Percentiles rank a stretch among this genome's conserved stretches.
Conservation (phyloP, 2,113 vertebrate genomes). For the Labrus mixtus region DNA sequence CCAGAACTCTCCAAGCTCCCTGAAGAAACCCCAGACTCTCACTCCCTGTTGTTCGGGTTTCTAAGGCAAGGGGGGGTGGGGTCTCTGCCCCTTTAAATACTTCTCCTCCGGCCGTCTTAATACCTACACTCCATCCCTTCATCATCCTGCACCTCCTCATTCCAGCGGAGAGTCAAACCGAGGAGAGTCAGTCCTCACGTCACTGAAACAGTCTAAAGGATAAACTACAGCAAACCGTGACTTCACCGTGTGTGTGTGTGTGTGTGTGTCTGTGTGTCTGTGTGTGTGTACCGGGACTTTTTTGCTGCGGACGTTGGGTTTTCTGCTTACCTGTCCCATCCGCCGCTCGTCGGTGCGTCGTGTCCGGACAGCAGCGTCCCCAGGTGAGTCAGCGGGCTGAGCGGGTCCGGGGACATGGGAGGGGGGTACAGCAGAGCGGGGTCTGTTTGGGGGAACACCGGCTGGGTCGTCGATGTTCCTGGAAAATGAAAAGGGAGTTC, state of each 20-base stretch:
- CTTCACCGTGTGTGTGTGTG: background rate
- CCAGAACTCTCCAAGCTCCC: constrained; percentile 4
- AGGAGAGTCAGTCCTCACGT: constrained; percentile 32
- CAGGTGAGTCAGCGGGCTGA: constrained; percentile 80
- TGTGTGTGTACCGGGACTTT: background rate
- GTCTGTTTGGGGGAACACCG: background rate
- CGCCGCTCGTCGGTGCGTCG: constrained; percentile 54
- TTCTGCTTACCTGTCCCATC: constrained; percentile 75
- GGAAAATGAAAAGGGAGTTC: background rate
- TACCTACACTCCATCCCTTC: constrained; percentile 63
- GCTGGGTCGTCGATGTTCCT: constrained; percentile 34
- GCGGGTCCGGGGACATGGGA: constrained; percentile 36
- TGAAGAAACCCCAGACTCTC: background rate
- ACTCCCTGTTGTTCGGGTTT: constrained; percentile 58
- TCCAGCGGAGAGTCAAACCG: constrained; percentile 51
- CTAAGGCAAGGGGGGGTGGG: constrained; percentile 66
- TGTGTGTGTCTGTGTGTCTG: too few species aligned
- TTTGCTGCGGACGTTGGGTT: background rate
- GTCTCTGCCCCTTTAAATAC: constrained; percentile 55
- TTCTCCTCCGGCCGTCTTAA: constrained; percentile 60
- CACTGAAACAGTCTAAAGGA: constrained; percentile 9
- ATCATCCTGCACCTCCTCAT: constrained; percentile 50
- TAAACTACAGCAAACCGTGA: constrained; percentile 12
- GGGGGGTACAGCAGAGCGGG: constrained; percentile 43
- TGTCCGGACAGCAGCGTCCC: constrained; percentile 62